Conservation (phyloP, 2,113 vertebrate species). For the Machaerirhynchus nigripectus region DNA sequence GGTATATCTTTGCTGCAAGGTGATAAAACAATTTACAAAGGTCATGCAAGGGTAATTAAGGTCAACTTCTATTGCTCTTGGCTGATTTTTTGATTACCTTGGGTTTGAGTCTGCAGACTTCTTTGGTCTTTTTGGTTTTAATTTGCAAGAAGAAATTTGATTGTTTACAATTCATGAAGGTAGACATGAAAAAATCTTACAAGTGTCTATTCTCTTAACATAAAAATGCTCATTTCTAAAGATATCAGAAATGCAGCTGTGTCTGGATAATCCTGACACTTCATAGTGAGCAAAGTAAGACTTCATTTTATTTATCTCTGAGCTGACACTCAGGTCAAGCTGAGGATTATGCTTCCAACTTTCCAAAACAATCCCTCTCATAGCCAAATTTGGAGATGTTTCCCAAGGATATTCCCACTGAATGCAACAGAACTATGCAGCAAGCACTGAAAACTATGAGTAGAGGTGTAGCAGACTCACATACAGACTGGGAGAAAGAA, state of each 20-base stretch:
- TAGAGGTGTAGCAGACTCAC: neutral
- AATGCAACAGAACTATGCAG: neutral
- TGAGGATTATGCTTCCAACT: conserved; percentile 14
- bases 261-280: neutral
- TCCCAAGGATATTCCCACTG: neutral
- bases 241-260: neutral
- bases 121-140: neutral
- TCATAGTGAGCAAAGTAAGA: neutral
- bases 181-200: neutral
- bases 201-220: neutral
- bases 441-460: neutral
- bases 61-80: neutral
- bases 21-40: neutral
- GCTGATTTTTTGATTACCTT: neutral
- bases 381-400: conserved; percentile 8
- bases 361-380: conserved; percentile 3
- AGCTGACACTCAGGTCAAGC: neutral
- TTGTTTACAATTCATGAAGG: neutral
- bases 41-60: neutral
- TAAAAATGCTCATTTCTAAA: neutral
- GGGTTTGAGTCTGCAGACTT: neutral
- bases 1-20: neutral
- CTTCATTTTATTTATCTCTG: neutral
- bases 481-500: neutral
- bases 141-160: neutral